These are phyloP conservation scores for Phenganax subtilis DNA, from an alignment of 92 coral and sea anemone genomes.

Conservation along the genomic window DNA sequence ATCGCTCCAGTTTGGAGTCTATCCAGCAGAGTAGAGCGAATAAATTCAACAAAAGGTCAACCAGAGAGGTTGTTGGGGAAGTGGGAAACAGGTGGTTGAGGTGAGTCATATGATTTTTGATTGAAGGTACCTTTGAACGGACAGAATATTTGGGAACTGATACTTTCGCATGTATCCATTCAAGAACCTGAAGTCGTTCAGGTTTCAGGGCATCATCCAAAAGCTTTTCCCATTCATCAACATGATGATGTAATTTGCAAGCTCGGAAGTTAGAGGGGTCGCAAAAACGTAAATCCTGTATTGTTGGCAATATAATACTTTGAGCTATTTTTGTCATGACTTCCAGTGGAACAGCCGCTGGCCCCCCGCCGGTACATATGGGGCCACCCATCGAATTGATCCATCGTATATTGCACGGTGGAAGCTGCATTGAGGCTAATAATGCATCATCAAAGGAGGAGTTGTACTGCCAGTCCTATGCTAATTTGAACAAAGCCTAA, in stretches of 20 bases:
- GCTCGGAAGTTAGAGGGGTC: not conserved
- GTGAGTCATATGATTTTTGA: not conserved
- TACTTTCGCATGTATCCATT: constrained; percentile 9
- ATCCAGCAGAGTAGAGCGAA: constrained; percentile 18
- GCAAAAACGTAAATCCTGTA: not conserved
- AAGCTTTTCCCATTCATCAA: constrained; percentile 15
- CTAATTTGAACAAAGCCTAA: not conserved
- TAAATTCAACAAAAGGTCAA: constrained; percentile 29
- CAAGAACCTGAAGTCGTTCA: not conserved
- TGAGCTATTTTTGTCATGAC: not conserved
- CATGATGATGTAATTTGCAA: not conserved
- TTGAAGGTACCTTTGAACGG: not conserved
- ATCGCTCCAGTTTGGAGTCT: constrained; percentile 13
- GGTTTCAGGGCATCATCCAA: not conserved
- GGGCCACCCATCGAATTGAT: not conserved
- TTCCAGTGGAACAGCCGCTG: not conserved
- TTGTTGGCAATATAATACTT: not conserved
- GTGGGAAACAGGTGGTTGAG: not conserved
- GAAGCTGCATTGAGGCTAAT: too few relatives aligned
- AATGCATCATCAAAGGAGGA: not conserved
- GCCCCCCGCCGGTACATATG: not conserved
- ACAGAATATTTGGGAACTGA: not conserved
- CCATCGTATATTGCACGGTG: not conserved
- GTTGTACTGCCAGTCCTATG: not conserved
- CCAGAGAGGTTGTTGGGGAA: constrained; percentile 33